These are phyloP conservation scores for Cataglyphis hispanica DNA, from an alignment of 1,140 invertebrate genomes.

Conservation along the genomic window DNA sequence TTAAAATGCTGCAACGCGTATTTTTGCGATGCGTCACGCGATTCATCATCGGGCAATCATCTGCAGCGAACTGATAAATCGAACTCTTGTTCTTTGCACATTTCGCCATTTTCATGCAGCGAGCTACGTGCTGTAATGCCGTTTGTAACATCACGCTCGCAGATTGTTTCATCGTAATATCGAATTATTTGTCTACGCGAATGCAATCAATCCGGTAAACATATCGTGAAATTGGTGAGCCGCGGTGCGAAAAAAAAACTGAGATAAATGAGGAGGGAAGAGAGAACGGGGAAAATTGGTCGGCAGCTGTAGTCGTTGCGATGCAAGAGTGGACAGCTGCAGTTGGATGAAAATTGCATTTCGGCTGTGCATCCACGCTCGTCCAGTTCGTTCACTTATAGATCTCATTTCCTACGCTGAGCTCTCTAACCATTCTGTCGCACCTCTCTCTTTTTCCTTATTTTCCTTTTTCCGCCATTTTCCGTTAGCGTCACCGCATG, in stretches of 20 bases:
- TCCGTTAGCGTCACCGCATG: conserved; percentile 3
- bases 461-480: conserved; percentile 6
- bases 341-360: conserved; percentile 77
- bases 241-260: conserved; percentile 34
- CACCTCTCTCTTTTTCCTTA: background rate
- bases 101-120: background rate
- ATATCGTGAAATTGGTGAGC: conserved; percentile 60
- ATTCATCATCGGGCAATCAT: conserved; percentile 52
- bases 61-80: conserved; percentile 40
- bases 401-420: conserved; percentile 76
- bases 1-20: background rate
- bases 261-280: background rate
- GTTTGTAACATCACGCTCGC: conserved; percentile 23
- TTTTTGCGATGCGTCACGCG: conserved; percentile 13
- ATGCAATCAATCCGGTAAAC: conserved; percentile 77
- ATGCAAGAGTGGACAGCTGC: conserved; percentile 36
- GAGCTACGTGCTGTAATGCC: conserved; percentile 1
- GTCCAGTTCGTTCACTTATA: conserved; percentile 69
- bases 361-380: conserved; percentile 54
- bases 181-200: conserved; percentile 74
- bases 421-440: conserved; percentile 40
- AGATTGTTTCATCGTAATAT: conserved; percentile 62
- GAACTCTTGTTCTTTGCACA: background rate
- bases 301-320: conserved; percentile 38
- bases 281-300: conserved; percentile 34